Base-by-base conservation (phyloP, 2,113 vertebrate genomes). In the Actenoides hombroni region DNA sequence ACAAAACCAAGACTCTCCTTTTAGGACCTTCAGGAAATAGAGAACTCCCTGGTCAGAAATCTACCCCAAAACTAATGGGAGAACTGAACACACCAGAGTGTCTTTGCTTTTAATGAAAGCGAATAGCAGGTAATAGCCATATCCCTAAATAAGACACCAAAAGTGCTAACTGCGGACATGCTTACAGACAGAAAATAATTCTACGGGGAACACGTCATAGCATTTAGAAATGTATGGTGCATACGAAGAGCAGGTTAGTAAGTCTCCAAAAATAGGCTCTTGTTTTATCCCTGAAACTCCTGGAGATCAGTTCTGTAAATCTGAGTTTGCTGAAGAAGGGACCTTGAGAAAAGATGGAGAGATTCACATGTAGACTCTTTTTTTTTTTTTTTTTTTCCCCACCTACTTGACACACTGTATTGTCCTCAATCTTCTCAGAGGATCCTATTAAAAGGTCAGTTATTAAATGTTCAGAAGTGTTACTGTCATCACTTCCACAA, bases 381-480 rank as follows among this genome's bases (percentile, higher is more conserved):
- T 12, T 49, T 69, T 33, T 73, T 53, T 56, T 24, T 37, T 37
- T 37, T 73, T 53, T 56, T 24, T 37, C 8, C 8, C 37, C 20
- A 44, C 13, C 26, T 53, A 2, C 19, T 44, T 1, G 0, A 13
- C 0, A 0, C 19, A 10, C 10, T n/a, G 46, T 3, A 23, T 56
- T 90, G 23, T 64, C 42, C 46, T 83, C 24, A 28, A 2, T 82
- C 6, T 39, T 5, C 39, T 68, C 42, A 33, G 37, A 65, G 16
- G 8, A 39, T 76, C 11, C 20, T 76, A 20, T 19, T 73, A 26
- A 79, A 57, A 84, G 8, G 13, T 46, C 46, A 25, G 24, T 69
- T 65, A 42, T 70, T 75, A 53, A 64, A 71, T 46, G 11, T 46
- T 64, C 6, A 2, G 40, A 44, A 37, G 21, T 71, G 33, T 46